A percentile compares a stretch with the other conserved stretches of the same genome.
Evolutionary conservation across 2,797 vertebrate species (phyloP).

Genomic region (Artibeus lituratus): DNA sequence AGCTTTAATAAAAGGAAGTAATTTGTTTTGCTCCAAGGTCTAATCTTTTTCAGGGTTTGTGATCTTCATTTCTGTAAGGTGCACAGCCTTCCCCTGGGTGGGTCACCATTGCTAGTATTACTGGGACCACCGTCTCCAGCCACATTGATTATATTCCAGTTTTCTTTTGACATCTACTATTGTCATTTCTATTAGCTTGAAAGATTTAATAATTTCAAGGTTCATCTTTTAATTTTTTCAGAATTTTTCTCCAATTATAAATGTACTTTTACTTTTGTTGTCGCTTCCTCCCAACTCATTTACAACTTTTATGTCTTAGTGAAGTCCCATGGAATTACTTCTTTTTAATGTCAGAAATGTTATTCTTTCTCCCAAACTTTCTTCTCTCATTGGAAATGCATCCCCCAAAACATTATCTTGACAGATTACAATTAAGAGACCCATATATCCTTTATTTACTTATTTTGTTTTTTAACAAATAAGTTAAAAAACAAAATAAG

Average conservation of each 20-base stretch:
- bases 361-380: not conserved
- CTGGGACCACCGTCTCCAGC: not conserved
- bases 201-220: not conserved
- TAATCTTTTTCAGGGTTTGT: not conserved
- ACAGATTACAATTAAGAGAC: not conserved
- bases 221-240: not conserved
- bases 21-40: not conserved
- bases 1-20: not conserved
- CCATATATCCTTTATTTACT: not conserved
- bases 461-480: not conserved
- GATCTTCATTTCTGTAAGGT: not conserved
- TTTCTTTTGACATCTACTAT: not conserved
- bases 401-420: constrained; percentile 1
- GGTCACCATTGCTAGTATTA: not conserved
- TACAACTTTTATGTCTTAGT: not conserved
- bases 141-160: not conserved
- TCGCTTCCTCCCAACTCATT: not conserved
- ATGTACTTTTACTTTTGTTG: not conserved
- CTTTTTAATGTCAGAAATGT: constrained; percentile 33
- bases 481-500: too few relatives aligned
- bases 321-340: not conserved
- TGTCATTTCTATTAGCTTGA: not conserved
- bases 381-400: not conserved
- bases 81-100: not conserved
- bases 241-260: constrained; percentile 14